A percentile compares a stretch with the other conserved stretches of the same genome.
Conservation (phyloP, 2,888 invertebrate genomes). For the Hydropsyche betteni region DNA sequence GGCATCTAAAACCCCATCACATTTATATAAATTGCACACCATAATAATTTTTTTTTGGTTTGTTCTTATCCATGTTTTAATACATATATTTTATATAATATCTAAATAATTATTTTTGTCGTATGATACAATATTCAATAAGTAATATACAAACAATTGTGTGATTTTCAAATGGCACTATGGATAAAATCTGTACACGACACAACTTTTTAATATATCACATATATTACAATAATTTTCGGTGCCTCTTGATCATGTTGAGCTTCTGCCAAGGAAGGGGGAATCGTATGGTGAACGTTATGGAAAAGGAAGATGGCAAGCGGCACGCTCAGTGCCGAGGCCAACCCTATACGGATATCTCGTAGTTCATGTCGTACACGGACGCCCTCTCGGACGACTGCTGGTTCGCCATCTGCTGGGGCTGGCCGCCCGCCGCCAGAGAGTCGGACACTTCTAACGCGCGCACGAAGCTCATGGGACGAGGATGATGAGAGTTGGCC, state of each 20-base stretch:
- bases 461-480: constrained; percentile 89
- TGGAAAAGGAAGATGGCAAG: constrained; percentile 41
- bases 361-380: constrained; percentile 94
- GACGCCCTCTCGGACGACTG: constrained; percentile 82
- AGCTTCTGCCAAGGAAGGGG: constrained; percentile 28
- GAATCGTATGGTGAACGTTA: background rate
- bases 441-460: constrained; percentile 91
- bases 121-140: constrained; percentile 4
- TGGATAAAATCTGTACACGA: constrained; percentile 22
- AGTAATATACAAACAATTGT: constrained; percentile 19
- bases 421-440: constrained; percentile 78
- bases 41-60: constrained; percentile 3
- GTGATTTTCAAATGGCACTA: constrained; percentile 29
- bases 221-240: constrained; percentile 7
- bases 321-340: constrained; percentile 52
- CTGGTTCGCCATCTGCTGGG: constrained; percentile 55
- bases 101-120: background rate
- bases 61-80: too few relatives aligned
- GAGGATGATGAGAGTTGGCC: constrained; percentile 61
- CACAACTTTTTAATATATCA: constrained; percentile 21
- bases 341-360: constrained; percentile 88
- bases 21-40: constrained; percentile 8
- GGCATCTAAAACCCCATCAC: background rate
- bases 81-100: background rate
- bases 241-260: constrained; percentile 13